A percentile compares a stretch with the other conserved stretches of the same genome.
Evolutionary conservation across 2,797 vertebrate species (phyloP).

Genomic region (Karalla daura): DNA sequence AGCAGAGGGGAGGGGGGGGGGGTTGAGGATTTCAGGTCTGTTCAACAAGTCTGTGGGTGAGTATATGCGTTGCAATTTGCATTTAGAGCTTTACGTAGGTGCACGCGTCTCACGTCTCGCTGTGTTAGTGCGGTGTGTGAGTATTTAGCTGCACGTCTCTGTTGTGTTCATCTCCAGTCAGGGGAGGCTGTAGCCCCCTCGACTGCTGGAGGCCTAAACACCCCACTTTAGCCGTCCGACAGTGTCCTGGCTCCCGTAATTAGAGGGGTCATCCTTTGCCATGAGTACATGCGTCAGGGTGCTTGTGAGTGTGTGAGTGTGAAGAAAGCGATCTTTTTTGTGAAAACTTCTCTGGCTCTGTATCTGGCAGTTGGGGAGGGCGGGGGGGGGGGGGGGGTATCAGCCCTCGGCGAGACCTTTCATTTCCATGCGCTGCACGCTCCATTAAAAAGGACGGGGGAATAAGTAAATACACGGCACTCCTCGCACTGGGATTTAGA

Average conservation of each 20-base stretch:
- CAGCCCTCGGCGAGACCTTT: conserved; percentile 81
- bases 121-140: conserved; percentile 18
- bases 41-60: conserved; percentile 51
- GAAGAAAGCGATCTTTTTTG: conserved; percentile 59
- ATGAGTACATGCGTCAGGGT: conserved; percentile 28
- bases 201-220: conserved; percentile 58
- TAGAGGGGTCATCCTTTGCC: conserved; percentile 62
- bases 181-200: conserved; percentile 41
- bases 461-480: conserved; percentile 82
- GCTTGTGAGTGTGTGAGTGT: conserved; percentile 26
- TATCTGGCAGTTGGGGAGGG: conserved; percentile 58
- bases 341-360: conserved; percentile 63
- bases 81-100: background rate
- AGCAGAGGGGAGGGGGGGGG: background rate
- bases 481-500: conserved; percentile 74
- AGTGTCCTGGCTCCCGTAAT: conserved; percentile 55
- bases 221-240: conserved; percentile 42
- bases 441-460: conserved; percentile 77
- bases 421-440: conserved; percentile 81
- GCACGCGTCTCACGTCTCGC: background rate
- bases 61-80: conserved; percentile 13
- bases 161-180: conserved; percentile 25
- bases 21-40: conserved; percentile 30
- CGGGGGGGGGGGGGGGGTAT: too few species aligned
- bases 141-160: conserved; percentile 25